Percentiles rank a stretch among this genome's conserved stretches.
These are phyloP conservation scores for Calyptomena viridis DNA, from an alignment of 2,113 vertebrate genomes.

Conservation along the genomic window DNA sequence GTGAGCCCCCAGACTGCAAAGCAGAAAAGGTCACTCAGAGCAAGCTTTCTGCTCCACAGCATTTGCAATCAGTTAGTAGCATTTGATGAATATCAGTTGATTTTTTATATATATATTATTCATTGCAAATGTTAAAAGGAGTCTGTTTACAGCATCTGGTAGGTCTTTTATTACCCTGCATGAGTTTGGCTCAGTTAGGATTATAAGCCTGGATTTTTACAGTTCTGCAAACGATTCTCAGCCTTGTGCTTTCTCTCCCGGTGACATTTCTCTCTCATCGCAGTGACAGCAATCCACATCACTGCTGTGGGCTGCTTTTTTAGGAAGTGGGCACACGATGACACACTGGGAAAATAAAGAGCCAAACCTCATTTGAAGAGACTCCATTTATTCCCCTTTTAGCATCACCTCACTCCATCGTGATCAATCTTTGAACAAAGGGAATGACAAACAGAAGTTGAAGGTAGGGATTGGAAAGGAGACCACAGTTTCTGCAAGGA, in stretches of 20 bases:
- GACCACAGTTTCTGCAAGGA: background rate
- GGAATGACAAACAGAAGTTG: background rate
- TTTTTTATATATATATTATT: background rate
- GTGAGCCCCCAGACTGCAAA: background rate
- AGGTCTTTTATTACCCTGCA: background rate
- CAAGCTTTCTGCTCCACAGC: background rate
- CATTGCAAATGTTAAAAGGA: background rate
- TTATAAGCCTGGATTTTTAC: background rate
- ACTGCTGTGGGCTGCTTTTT: background rate
- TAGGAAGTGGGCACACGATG: constrained; percentile 1
- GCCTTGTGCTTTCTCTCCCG: background rate
- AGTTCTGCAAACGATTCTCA: background rate
- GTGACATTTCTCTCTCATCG: constrained; percentile 29
- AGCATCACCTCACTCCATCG: background rate
- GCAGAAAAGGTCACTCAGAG: background rate
- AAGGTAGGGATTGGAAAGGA: background rate
- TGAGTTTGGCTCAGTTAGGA: background rate
- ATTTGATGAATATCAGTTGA: background rate
- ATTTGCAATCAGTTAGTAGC: background rate
- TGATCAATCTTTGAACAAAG: background rate
- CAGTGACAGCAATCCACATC: constrained; percentile 4
- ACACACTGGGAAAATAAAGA: background rate
- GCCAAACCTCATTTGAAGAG: background rate
- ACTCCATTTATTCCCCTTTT: background rate
- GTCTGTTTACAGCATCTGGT: background rate